These are phyloP conservation scores for Ptychobarbus kaznakovi DNA, from an alignment of 2,797 vertebrate genomes.

Conservation along the genomic window DNA sequence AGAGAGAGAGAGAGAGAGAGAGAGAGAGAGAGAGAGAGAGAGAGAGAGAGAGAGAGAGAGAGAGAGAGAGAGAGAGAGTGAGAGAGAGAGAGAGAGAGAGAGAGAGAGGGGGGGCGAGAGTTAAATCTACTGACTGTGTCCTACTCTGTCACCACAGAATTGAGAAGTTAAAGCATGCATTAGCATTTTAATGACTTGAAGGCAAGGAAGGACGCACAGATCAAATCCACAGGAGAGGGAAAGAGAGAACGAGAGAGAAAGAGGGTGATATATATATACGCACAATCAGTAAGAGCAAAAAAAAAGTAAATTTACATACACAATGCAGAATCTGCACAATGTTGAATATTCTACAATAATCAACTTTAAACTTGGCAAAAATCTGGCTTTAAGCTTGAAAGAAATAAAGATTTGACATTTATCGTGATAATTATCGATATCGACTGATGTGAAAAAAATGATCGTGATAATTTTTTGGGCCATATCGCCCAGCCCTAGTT, in stretches of 20 bases:
- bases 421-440: no score
- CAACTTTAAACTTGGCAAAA: no score
- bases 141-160: conserved; percentile 40
- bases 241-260: conserved; percentile 47
- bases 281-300: no score
- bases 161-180: conserved; percentile 54
- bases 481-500: no score
- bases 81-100: not conserved
- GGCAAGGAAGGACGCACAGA: conserved; percentile 26
- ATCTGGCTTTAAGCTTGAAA: no score
- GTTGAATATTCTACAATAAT: no score
- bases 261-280: conserved; percentile 3
- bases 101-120: conserved; percentile 22
- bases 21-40: conserved; percentile 22
- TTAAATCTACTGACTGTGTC: conserved; percentile 56
- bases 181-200: conserved; percentile 59
- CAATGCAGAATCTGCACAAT: no score
- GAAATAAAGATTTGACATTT: no score
- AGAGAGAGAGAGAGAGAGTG: not conserved
- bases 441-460: no score
- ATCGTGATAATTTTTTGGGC: no score
- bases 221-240: conserved; percentile 27
- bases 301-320: no score
- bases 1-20: conserved; percentile 17
- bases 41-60: not conserved